Base-by-base conservation (phyloP, 2,888 invertebrate genomes). In the Drosophila setosimentum region DNA sequence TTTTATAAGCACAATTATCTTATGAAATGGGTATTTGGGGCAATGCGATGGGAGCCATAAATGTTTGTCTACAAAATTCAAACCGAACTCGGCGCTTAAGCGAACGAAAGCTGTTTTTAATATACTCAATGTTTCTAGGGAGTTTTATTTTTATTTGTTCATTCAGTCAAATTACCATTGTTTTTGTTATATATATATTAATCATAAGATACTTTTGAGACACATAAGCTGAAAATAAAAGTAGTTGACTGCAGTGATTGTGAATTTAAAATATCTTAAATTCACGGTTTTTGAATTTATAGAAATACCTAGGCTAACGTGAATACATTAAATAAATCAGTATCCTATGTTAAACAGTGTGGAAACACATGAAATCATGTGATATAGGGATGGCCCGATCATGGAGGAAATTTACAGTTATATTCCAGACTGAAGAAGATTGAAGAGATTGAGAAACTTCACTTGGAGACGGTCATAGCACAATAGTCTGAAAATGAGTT, bases 1-100 rank as follows among this genome's bases (percentile, higher is more conserved):
- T 92, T 92, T 92, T 87, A 91, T 92, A 82, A 62, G 83, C 71
- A 58, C 71, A 75, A 84, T 84, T 84, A 89, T 77, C 69, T 67
- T 59, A 33, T 63, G 59, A 70, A 73, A 66, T 69, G 70, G 55
- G 55, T 42, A 55, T 65, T 65, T 62, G 42, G 68, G 61, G 57
- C 50, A n/a, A 10, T 51, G 64, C 45, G 33, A 10, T 48, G 71
- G 65, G 59, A 60, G n/a, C 7, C n/a, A 35, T 61, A 61, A 66
- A 61, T 45, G 62, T 48, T 35, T 27, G 16, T 24, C 50, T 40
- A 33, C 8, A n/a, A 33, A 50, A 40, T 27, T 24, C 16, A 37
- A 50, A 37, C 24, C 29, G 18, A 69, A 48, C 33, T 37, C 32
- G 32, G 13, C 7, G 8, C 33, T 24, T 33, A 21, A 18, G 42